A percentile compares a stretch with the other conserved stretches of the same genome.
These are phyloP conservation scores for Euclidia mi DNA, from an alignment of 2,888 invertebrate genomes.

Conservation along the genomic window DNA sequence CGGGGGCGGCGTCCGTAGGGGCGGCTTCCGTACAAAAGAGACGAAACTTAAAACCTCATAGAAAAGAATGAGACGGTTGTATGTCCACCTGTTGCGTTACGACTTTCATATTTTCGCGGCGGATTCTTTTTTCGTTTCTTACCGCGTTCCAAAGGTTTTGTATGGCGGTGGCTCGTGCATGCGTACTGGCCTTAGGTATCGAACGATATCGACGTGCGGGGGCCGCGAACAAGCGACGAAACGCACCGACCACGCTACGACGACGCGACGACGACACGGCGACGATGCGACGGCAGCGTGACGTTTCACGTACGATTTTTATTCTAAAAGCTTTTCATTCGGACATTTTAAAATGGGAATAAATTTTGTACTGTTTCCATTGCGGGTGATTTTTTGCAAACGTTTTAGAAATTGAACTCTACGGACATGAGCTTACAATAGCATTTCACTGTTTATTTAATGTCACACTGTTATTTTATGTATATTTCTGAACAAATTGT, in stretches of 20 bases:
- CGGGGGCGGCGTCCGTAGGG: constrained; percentile 87
- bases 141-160: constrained; percentile 80
- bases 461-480: no score
- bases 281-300: constrained; percentile 1
- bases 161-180: constrained; percentile 80
- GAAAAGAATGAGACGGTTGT: constrained; percentile 89
- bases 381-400: constrained; percentile 7
- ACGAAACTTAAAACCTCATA: constrained; percentile 83
- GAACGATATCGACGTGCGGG: constrained; percentile 77
- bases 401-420: constrained; percentile 11
- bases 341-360: constrained; percentile 49
- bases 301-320: constrained; percentile 70
- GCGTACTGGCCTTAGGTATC: constrained; percentile 83
- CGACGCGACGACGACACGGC: no score
- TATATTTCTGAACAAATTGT: no score
- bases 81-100: constrained; percentile 88
- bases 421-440: no score
- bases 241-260: no score
- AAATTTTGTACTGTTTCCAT: constrained; percentile 34
- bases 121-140: constrained; percentile 86
- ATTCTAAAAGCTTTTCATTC: constrained; percentile 62
- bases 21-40: constrained; percentile 87
- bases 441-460: no score
- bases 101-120: constrained; percentile 85
- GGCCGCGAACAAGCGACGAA: constrained; percentile 3